Evolutionary conservation across 2,888 invertebrate species (phyloP).

Genomic region (Synergus laeviventris): DNA sequence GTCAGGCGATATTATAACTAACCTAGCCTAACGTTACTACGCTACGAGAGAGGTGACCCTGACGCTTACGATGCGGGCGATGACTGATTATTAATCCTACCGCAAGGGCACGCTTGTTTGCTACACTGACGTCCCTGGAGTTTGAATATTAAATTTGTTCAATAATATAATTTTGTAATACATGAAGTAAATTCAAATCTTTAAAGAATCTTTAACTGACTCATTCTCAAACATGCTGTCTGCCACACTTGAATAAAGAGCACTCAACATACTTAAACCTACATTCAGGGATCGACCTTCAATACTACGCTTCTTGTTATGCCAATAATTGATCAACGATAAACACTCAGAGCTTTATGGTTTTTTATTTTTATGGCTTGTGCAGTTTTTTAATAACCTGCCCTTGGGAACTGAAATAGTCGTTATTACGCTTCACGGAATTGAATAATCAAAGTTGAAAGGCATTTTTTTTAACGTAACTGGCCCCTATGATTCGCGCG

Average conservation of each 20-base stretch:
- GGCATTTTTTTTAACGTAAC: no score
- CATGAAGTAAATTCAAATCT: no score
- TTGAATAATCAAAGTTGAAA: no score
- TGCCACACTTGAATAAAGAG: slow-evolving; percentile 5
- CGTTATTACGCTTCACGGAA: no score
- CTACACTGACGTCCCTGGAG: slow-evolving; percentile 18
- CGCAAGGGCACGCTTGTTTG: slow-evolving; percentile 56
- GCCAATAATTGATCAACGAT: background rate
- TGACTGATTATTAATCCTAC: slow-evolving; percentile 69
- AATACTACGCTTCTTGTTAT: background rate
- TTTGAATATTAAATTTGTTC: slow-evolving; percentile 26
- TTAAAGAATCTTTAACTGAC: no score
- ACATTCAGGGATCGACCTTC: background rate
- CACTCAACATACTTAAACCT: slow-evolving; percentile 8
- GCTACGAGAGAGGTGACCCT: slow-evolving; percentile 68
- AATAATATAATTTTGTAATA: background rate
- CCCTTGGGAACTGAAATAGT: no score
- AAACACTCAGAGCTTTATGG: background rate
- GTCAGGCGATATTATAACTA: slow-evolving; percentile 68
- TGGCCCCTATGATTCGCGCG: no score
- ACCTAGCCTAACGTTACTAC: slow-evolving; percentile 69
- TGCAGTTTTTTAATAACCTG: no score
- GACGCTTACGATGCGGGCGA: slow-evolving; percentile 68
- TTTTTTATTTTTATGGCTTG: background rate
- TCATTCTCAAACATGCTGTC: background rate